Conservation (phyloP, 2,888 invertebrate species). For the Dolichopus griseipennis region DNA sequence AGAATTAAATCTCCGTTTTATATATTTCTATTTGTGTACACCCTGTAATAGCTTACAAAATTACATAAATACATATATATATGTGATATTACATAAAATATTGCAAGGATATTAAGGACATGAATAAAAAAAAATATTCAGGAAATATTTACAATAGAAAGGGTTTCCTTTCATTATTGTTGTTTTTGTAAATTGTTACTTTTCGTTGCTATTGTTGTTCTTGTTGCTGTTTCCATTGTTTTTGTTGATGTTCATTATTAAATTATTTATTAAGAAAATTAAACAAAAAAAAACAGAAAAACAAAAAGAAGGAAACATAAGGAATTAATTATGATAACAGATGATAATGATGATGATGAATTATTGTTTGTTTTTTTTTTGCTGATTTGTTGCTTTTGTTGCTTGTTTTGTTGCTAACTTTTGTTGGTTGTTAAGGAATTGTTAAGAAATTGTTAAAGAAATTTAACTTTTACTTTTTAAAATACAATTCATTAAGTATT, state of each 20-base stretch:
- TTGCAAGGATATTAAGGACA: neutral
- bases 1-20: too few species aligned
- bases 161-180: neutral
- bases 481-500: too few species aligned
- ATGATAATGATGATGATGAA: slow-evolving; percentile 6
- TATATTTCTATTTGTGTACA: too few species aligned
- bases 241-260: neutral
- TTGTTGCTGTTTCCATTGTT: neutral
- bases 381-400: too few species aligned
- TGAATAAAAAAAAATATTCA: neutral
- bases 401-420: too few species aligned
- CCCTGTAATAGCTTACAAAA: too few species aligned
- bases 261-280: neutral
- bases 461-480: too few species aligned
- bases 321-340: slow-evolving; percentile 6
- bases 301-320: neutral
- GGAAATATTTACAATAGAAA: neutral
- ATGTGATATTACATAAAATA: neutral
- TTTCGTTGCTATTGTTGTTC: too few species aligned
- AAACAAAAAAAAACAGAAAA: neutral
- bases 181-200: neutral
- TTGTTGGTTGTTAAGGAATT: too few species aligned
- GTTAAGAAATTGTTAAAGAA: too few species aligned
- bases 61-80: too few species aligned
- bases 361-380: neutral